Conservation (phyloP, 2,113 vertebrate species). For the Sturnus vulgaris region DNA sequence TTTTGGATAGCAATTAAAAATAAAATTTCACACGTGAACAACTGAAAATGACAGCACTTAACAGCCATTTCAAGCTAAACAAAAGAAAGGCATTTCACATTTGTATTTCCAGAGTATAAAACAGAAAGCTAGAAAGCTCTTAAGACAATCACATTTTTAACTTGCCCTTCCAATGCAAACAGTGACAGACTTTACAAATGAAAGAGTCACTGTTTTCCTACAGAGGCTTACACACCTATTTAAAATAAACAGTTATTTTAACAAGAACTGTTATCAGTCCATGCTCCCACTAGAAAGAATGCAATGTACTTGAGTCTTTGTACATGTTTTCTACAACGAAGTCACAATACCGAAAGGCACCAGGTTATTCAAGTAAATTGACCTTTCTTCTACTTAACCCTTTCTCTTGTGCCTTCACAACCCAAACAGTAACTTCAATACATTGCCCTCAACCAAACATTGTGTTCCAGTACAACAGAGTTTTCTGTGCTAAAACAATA, state of each 20-base stretch:
- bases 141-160: background rate
- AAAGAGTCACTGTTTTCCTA: background rate
- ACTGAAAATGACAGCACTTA: background rate
- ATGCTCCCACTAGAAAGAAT: background rate
- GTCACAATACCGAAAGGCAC: constrained; percentile 39
- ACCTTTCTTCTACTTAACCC: background rate
- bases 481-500: background rate
- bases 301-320: background rate
- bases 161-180: background rate
- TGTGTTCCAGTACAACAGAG: background rate
- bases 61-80: background rate
- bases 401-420: background rate
- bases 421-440: background rate
- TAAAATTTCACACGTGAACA: background rate
- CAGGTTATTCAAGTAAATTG: constrained; percentile 50
- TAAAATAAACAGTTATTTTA: background rate
- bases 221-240: background rate
- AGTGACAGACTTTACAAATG: background rate
- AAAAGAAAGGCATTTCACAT: constrained; percentile 18
- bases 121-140: background rate
- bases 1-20: background rate
- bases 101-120: background rate
- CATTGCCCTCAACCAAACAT: background rate
- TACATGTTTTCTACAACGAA: constrained; percentile 8
- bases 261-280: background rate